Base-by-base conservation (phyloP, 2,888 invertebrate species). In the Litoditis marina region DNA sequence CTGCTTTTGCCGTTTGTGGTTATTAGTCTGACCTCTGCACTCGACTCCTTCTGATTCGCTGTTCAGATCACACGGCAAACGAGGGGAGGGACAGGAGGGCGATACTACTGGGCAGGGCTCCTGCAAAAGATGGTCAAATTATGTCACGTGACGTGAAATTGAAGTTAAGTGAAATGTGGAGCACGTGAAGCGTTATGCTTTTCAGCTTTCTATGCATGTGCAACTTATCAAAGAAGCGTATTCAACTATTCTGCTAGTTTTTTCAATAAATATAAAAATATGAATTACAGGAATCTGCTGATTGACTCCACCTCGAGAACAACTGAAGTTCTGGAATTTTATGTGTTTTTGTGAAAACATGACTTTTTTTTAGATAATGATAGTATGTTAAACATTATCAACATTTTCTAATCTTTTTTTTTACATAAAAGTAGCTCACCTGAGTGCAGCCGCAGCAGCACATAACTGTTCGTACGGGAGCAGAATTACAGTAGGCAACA, bases 371-470 rank as follows among this genome's bases (percentile, higher is more conserved):
- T n/a, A n/a, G n/a, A n/a, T n/a, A n/a, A n/a, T n/a, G n/a, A n/a
- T n/a, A n/a, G n/a, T n/a, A n/a, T n/a, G n/a, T n/a, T n/a, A n/a
- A n/a, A n/a, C n/a, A n/a, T n/a, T n/a, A n/a, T n/a, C n/a, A n/a
- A n/a, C n/a, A n/a, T n/a, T n/a, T n/a, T n/a, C n/a, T 39, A 39
- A 39, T 11, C 39, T 13, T 39, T 13, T 13, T 11, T 39, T 22
- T 8, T 19, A 44, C 25, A 44, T 6, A 44, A 3, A 22, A 4
- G 4, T 5, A 5, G 44, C 19, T 34, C 13, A 60, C 60, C 60
- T 66, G 61, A 0, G 54, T 63, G 44, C 71, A 71, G 7, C 71
- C 71, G 52, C 71, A 68, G 46, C 71, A 71, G 44, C 71, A 68
- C 19, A 68, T 27, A 22, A 62, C 59, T 1, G 71, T 71, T 47